These are phyloP conservation scores for Ariopsis seemanni DNA, from an alignment of 2,113 vertebrate genomes.

Conservation along the genomic window DNA sequence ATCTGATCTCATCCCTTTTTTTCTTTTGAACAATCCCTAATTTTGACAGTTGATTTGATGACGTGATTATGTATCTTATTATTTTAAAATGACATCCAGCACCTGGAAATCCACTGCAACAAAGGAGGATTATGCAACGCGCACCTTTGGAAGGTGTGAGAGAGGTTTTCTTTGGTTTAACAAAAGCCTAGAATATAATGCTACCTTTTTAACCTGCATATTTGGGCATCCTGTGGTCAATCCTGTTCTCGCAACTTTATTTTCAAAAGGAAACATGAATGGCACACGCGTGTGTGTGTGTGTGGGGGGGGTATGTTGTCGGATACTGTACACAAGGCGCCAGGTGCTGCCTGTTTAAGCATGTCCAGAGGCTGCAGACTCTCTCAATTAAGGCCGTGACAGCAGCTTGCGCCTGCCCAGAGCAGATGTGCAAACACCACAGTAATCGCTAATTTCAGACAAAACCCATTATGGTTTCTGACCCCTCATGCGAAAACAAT, in stretches of 20 bases:
- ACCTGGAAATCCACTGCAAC: not conserved
- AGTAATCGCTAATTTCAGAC: slow-evolving; percentile 5
- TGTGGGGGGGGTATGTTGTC: not conserved
- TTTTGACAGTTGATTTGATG: not conserved
- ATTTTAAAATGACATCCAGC: not conserved
- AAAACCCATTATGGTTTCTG: slow-evolving; percentile 1
- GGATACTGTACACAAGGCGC: slow-evolving; percentile 20
- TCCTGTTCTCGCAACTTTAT: not conserved
- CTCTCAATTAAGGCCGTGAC: slow-evolving; percentile 13
- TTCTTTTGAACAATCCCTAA: not conserved
- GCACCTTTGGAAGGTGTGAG: not conserved
- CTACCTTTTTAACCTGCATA: not conserved
- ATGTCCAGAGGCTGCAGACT: slow-evolving; percentile 24
- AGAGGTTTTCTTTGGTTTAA: not conserved
- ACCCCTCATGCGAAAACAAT: not conserved
- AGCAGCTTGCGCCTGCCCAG: not conserved
- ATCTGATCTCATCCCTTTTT: not conserved
- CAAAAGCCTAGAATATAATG: not conserved
- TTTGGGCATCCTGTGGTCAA: slow-evolving; percentile 4
- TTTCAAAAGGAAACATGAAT: not conserved
- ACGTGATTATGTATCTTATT: not conserved
- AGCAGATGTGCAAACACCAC: slow-evolving; percentile 25
- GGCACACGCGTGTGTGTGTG: not conserved
- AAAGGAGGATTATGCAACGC: slow-evolving; percentile 1
- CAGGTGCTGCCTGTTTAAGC: slow-evolving; percentile 40